These are phyloP conservation scores for Drosophila mojavensis DNA, from an alignment of 1,140 invertebrate genomes.

Conservation along the genomic window DNA sequence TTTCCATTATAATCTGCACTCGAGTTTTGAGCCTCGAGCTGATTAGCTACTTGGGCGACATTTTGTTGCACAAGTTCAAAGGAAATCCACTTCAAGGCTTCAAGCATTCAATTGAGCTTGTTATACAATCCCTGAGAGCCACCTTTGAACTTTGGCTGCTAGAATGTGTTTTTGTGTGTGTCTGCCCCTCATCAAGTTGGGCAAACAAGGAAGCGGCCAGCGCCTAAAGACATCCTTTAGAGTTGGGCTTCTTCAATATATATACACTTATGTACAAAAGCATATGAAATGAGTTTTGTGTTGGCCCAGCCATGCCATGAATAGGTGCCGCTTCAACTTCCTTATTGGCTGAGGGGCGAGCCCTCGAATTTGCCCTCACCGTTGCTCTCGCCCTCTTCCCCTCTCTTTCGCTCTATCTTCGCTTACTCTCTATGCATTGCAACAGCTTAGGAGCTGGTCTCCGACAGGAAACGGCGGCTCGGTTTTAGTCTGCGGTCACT, in stretches of 20 bases:
- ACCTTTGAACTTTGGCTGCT: slow-evolving; percentile 73
- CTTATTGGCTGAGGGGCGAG: slow-evolving; percentile 49
- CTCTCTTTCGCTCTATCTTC: too few relatives aligned
- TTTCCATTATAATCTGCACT: slow-evolving; percentile 37
- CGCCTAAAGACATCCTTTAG: slow-evolving; percentile 54
- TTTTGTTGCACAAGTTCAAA: slow-evolving; percentile 65
- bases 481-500: slow-evolving; percentile 58
- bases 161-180: slow-evolving; percentile 26
- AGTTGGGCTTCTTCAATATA: slow-evolving; percentile 39
- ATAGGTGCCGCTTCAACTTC: slow-evolving; percentile 61
- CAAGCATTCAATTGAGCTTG: slow-evolving; percentile 68
- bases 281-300: slow-evolving; percentile 71
- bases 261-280: slow-evolving; percentile 31
- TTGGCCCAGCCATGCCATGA: slow-evolving; percentile 53
- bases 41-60: slow-evolving; percentile 43
- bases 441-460: slow-evolving; percentile 29
- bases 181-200: slow-evolving; percentile 26
- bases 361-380: background rate
- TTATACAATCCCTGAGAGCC: slow-evolving; percentile 65
- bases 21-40: slow-evolving; percentile 28
- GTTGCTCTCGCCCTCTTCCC: too few relatives aligned
- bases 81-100: slow-evolving; percentile 66
- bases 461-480: slow-evolving; percentile 5
- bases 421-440: slow-evolving; percentile 9
- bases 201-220: slow-evolving; percentile 63